Evolutionary conservation across 2,888 invertebrate species (phyloP).

Genomic region (Eulithis testata): DNA sequence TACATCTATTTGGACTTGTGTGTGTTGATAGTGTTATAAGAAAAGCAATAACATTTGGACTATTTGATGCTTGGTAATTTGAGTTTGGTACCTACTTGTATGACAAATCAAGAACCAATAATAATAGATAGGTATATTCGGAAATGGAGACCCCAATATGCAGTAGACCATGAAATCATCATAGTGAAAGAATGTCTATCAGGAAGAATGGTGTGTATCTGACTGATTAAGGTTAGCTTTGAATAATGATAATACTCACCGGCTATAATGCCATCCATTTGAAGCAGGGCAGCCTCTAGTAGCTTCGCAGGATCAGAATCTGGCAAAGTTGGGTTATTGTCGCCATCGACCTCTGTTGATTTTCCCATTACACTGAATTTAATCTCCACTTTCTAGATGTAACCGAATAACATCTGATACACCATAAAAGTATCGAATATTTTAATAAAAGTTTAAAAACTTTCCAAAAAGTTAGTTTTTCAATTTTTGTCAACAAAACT

Average conservation of each 20-base stretch:
- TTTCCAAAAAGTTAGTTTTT: slow-evolving; percentile 61
- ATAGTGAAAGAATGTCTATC: slow-evolving; percentile 14
- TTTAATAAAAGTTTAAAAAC: slow-evolving; percentile 42
- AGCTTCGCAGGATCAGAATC: slow-evolving; percentile 95
- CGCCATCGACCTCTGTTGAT: slow-evolving; percentile 77
- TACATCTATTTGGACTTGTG: background rate
- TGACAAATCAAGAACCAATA: slow-evolving; percentile 15
- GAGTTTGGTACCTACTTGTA: background rate
- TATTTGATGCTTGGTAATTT: background rate
- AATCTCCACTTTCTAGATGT: slow-evolving; percentile 23
- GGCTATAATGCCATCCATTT: slow-evolving; percentile 95
- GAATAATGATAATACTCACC: slow-evolving; percentile 75
- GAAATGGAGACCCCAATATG: slow-evolving; percentile 55
- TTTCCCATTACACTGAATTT: slow-evolving; percentile 72
- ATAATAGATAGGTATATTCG: slow-evolving; percentile 39
- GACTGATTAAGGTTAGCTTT: slow-evolving; percentile 6
- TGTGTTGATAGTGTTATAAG: background rate
- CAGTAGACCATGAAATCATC: slow-evolving; percentile 58
- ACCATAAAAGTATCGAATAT: slow-evolving; percentile 28
- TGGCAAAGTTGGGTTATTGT: slow-evolving; percentile 78
- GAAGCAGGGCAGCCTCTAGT: slow-evolving; percentile 93
- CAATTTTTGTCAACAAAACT: slow-evolving; percentile 74
- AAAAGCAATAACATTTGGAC: background rate
- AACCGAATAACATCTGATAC: slow-evolving; percentile 29
- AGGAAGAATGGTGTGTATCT: slow-evolving; percentile 8